These are phyloP conservation scores for Dinoponera quadriceps DNA, from an alignment of 1,140 invertebrate species.

Conservation along the genomic window DNA sequence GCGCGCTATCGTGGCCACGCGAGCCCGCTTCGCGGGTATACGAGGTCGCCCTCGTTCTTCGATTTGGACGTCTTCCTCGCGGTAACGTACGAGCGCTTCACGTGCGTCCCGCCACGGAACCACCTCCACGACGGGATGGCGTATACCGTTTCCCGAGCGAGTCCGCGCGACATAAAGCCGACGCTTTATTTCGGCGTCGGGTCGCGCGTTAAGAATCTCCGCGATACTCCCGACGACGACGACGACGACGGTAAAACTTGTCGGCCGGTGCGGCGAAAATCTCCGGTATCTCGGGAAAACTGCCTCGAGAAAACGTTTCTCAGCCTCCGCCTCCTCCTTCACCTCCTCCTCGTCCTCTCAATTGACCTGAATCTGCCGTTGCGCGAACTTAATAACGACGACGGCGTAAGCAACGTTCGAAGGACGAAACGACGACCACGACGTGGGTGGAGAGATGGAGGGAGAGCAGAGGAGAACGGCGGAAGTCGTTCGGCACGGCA, in stretches of 20 bases:
- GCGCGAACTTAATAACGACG: conserved; percentile 35
- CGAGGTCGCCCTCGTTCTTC: conserved; percentile 65
- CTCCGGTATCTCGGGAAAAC: background rate
- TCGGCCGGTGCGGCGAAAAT: conserved; percentile 10
- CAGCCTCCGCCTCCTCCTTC: background rate
- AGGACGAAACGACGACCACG: background rate
- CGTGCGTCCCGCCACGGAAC: background rate
- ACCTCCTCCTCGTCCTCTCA: too few relatives aligned
- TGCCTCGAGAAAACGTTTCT: background rate
- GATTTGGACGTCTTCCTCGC: conserved; percentile 69
- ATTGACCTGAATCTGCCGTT: conserved; percentile 24
- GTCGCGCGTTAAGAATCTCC: background rate
- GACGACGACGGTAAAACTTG: background rate
- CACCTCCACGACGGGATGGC: background rate
- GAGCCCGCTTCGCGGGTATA: conserved; percentile 57
- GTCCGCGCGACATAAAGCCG: conserved; percentile 18
- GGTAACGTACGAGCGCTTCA: conserved; percentile 66
- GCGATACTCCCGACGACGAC: background rate
- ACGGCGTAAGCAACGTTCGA: conserved; percentile 27
- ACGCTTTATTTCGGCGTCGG: conserved; percentile 5
- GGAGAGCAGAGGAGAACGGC: background rate
- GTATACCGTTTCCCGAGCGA: background rate
- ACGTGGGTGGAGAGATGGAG: too few relatives aligned
- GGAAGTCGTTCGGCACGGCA: conserved; percentile 2
- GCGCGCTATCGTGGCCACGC: conserved; percentile 73